Conservation (phyloP, 2,797 vertebrate genomes). For the Apodemus agrarius region DNA sequence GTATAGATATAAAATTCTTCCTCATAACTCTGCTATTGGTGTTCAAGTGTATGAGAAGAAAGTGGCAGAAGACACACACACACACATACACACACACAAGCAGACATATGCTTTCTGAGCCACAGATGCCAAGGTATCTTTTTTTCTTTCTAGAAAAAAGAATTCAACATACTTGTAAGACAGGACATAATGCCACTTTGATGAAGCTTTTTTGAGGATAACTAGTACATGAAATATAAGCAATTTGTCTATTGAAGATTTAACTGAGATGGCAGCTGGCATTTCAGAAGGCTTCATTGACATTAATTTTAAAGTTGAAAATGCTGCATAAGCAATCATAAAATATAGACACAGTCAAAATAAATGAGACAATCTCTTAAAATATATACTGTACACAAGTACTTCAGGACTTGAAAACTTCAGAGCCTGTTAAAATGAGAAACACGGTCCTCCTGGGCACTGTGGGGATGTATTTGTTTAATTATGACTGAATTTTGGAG, state of each 20-base stretch:
- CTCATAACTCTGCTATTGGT: neutral
- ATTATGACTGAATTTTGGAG: slow-evolving; percentile 39
- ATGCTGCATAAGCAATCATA: slow-evolving; percentile 70
- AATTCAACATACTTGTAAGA: slow-evolving; percentile 65
- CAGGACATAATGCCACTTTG: slow-evolving; percentile 62
- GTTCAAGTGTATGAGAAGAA: slow-evolving; percentile 13
- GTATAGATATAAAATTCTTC: neutral
- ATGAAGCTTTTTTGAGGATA: slow-evolving; percentile 75
- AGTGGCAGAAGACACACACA: neutral
- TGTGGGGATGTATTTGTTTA: slow-evolving; percentile 43
- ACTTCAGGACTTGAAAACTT: neutral
- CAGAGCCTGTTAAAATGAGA: neutral
- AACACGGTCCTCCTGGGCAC: neutral
- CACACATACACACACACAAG: neutral
- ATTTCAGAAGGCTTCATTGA: slow-evolving; percentile 72
- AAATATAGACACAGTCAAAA: slow-evolving; percentile 67
- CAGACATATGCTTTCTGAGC: neutral
- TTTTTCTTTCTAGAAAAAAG: slow-evolving; percentile 37
- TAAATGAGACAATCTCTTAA: slow-evolving; percentile 67
- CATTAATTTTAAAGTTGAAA: slow-evolving; percentile 75
- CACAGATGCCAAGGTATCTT: neutral
- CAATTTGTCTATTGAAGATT: slow-evolving; percentile 78
- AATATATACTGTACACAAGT: slow-evolving; percentile 9
- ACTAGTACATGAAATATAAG: slow-evolving; percentile 72
- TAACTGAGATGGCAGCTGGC: slow-evolving; percentile 69